These are phyloP conservation scores for Euschistus heros DNA, from an alignment of 1,140 invertebrate species.

Conservation along the genomic window DNA sequence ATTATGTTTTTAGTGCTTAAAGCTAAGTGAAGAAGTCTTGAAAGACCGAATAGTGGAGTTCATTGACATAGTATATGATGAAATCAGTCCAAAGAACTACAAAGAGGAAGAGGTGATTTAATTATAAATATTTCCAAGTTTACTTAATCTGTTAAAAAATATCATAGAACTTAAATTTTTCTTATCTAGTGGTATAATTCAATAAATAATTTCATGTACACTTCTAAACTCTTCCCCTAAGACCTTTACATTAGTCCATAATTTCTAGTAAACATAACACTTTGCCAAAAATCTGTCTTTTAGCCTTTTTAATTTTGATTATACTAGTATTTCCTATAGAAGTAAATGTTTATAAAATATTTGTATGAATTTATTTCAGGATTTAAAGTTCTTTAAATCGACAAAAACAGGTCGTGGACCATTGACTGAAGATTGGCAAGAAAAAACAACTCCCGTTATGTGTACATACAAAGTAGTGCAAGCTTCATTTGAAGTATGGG, in stretches of 20 bases:
- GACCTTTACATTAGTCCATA: too few relatives aligned
- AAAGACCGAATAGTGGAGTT: conserved; percentile 62
- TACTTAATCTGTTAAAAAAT: too few relatives aligned
- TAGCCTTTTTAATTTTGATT: too few relatives aligned
- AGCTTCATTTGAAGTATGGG: conserved; percentile 85
- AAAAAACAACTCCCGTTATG: conserved; percentile 69
- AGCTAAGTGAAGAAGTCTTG: conserved; percentile 60
- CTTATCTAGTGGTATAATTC: too few relatives aligned
- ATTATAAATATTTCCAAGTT: background rate
- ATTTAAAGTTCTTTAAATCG: conserved; percentile 73
- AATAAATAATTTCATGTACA: too few relatives aligned
- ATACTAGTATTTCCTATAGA: too few relatives aligned
- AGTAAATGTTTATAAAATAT: too few relatives aligned
- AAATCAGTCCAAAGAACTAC: conserved; percentile 72
- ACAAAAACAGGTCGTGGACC: conserved; percentile 71
- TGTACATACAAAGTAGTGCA: conserved; percentile 86
- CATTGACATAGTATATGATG: conserved; percentile 82
- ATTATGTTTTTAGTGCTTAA: conserved; percentile 54
- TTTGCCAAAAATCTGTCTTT: too few relatives aligned
- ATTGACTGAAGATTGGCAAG: conserved; percentile 68
- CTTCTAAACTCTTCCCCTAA: too few relatives aligned
- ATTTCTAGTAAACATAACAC: too few relatives aligned
- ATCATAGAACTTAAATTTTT: too few relatives aligned
- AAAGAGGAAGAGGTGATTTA: conserved; percentile 64
- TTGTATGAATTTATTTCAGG: conserved; percentile 34